These are phyloP conservation scores for Pseudochirops corinnae DNA, from an alignment of 2,797 vertebrate genomes.

Conservation along the genomic window DNA sequence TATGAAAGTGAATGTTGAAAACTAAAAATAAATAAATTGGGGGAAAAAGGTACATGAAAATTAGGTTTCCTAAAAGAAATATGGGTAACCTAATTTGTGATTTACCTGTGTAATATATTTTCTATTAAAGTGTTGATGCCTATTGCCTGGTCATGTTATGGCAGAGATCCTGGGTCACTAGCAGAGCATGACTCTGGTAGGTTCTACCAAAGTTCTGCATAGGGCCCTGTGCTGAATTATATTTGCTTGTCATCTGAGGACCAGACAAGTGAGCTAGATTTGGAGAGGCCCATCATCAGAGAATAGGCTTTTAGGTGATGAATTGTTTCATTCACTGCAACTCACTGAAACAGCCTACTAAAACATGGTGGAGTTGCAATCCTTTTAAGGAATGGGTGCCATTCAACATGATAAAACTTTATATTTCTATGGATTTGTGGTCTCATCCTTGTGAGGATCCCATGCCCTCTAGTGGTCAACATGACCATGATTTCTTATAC, in stretches of 20 bases:
- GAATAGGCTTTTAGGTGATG: background rate
- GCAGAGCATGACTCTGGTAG: background rate
- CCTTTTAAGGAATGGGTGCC: background rate
- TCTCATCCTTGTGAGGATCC: background rate
- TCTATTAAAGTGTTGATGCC: background rate
- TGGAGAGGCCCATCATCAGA: background rate
- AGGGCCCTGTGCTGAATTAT: too few species aligned
- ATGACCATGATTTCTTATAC: background rate
- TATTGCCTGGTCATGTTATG: background rate
- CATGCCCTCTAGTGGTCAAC: background rate
- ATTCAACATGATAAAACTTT: background rate
- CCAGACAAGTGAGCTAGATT: background rate
- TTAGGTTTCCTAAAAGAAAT: conserved; percentile 23
- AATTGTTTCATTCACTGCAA: background rate
- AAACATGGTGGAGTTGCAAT: background rate
- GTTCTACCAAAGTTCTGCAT: background rate
- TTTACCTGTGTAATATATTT: background rate
- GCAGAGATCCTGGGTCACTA: background rate
- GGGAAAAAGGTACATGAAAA: conserved; percentile 12
- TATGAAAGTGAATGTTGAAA: too few species aligned
- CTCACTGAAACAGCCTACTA: background rate
- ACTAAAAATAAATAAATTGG: too few species aligned
- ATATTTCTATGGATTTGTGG: background rate
- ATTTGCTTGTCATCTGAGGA: background rate
- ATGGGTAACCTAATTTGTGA: background rate